Conservation (phyloP, 2,797 vertebrate species). For the Leptoclinus maculatus region DNA sequence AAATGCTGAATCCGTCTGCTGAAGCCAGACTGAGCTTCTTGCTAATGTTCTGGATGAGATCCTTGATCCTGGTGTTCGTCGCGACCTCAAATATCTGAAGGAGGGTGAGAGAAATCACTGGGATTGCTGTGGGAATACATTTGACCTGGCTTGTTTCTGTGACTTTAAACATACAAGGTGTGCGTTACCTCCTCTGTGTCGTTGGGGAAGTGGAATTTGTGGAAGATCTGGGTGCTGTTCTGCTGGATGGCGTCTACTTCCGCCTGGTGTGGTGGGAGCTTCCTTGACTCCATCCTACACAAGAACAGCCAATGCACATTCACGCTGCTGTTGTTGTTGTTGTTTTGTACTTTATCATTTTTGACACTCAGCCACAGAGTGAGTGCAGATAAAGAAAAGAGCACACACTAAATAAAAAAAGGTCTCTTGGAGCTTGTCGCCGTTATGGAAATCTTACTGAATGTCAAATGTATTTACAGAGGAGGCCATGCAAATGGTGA, state of each 20-base stretch:
- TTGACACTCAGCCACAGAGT: not conserved
- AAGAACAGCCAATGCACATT: conserved; percentile 3
- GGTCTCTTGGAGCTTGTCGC: not conserved
- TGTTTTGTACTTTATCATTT: not conserved
- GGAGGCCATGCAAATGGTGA: conserved; percentile 29
- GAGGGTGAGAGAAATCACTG: not conserved
- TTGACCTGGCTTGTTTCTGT: not conserved
- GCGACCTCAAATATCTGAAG: conserved; percentile 89
- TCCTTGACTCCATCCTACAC: conserved; percentile 90
- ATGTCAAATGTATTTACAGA: conserved; percentile 39
- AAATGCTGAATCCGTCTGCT: conserved; percentile 94
- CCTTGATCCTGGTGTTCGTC: conserved; percentile 87
- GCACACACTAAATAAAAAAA: not conserved
- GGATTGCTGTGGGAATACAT: not conserved
- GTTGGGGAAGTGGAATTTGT: conserved; percentile 93
- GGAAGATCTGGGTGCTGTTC: conserved; percentile 89
- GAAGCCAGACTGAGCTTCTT: conserved; percentile 85
- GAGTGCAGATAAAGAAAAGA: conserved; percentile 1
- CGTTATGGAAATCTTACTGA: not conserved
- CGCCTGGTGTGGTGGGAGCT: conserved; percentile 92
- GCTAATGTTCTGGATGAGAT: conserved; percentile 86
- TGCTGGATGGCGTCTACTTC: conserved; percentile 93
- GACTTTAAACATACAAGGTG: not conserved
- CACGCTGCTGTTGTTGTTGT: not conserved
- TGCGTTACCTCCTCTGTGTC: conserved; percentile 87